Percentiles rank a stretch among this genome's conserved stretches.
These are phyloP conservation scores for Lordiphosa mommai DNA, from an alignment of 1,140 invertebrate species.

Conservation along the genomic window DNA sequence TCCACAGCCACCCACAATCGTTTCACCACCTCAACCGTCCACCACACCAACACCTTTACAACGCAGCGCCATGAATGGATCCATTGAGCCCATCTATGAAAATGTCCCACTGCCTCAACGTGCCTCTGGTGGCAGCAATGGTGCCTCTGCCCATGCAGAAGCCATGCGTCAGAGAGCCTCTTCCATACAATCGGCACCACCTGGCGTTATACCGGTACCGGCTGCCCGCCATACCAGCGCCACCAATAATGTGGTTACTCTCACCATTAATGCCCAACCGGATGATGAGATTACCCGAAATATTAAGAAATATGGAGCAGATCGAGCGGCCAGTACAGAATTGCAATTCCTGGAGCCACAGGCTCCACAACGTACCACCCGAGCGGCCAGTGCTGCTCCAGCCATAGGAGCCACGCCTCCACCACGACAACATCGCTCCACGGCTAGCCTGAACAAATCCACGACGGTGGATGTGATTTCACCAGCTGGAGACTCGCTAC, in stretches of 20 bases:
- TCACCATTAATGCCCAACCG: constrained; percentile 45
- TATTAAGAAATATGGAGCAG: constrained; percentile 41
- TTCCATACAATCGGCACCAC: constrained; percentile 84
- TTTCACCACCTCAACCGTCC: constrained; percentile 14
- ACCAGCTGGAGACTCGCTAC: constrained; percentile 45
- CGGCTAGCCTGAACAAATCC: constrained; percentile 50
- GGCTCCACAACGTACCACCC: constrained; percentile 43
- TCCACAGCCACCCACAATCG: constrained; percentile 37
- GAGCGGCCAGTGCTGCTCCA: constrained; percentile 67
- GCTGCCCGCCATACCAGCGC: constrained; percentile 26
- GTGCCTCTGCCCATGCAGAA: constrained; percentile 22
- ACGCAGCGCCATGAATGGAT: constrained; percentile 64
- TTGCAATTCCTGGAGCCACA: constrained; percentile 63
- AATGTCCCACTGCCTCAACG: constrained; percentile 86
- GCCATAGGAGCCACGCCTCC: constrained; percentile 59
- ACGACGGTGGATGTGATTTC: constrained; percentile 41
- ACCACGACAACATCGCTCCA: constrained; percentile 58
- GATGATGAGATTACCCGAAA: constrained; percentile 58
- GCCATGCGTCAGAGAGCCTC: constrained; percentile 83
- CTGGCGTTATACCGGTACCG: constrained; percentile 80
- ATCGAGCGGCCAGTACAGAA: constrained; percentile 61
- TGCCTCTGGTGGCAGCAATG: constrained; percentile 59
- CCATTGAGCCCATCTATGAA: constrained; percentile 88
- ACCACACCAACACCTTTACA: constrained; percentile 52
- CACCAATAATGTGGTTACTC: constrained; percentile 39